Conservation (phyloP, 2,888 invertebrate species). For the Gymnosoma rotundatum region DNA sequence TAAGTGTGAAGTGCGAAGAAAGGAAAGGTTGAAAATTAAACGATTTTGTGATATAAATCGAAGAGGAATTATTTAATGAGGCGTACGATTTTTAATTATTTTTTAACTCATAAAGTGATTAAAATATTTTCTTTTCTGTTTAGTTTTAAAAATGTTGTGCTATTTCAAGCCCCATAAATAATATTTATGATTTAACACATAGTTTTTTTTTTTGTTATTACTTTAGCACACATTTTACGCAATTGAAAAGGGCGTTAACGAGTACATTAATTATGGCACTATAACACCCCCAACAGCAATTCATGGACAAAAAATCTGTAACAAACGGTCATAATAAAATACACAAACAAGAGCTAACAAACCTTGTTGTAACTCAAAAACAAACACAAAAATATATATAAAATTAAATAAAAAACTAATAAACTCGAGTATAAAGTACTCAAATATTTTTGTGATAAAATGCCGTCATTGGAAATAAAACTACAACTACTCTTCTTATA, state of each 20-base stretch:
- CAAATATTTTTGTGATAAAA: not conserved
- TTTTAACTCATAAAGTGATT: no score
- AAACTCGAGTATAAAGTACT: constrained; percentile 22
- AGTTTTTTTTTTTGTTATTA: not conserved
- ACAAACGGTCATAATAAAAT: constrained; percentile 26
- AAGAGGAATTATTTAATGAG: no score
- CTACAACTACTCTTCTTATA: not conserved
- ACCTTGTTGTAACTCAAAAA: not conserved
- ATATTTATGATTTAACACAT: not conserved
- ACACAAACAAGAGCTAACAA: constrained; percentile 27
- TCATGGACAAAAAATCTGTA: not conserved
- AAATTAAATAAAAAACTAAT: not conserved
- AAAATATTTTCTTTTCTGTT: no score
- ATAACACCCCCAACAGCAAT: constrained; percentile 21
- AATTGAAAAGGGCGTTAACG: constrained; percentile 53
- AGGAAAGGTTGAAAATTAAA: not conserved
- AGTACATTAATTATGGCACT: constrained; percentile 57
- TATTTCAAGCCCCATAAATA: no score
- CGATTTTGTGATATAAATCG: no score
- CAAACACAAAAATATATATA: not conserved
- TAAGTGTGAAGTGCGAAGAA: not conserved
- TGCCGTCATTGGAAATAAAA: not conserved
- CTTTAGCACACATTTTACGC: constrained; percentile 37
- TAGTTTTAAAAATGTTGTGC: not conserved
- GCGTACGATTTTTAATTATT: no score